Percentiles rank a stretch among this genome's conserved stretches.
Conservation (phyloP, 2,888 invertebrate genomes). For the Amorpha juglandis region DNA sequence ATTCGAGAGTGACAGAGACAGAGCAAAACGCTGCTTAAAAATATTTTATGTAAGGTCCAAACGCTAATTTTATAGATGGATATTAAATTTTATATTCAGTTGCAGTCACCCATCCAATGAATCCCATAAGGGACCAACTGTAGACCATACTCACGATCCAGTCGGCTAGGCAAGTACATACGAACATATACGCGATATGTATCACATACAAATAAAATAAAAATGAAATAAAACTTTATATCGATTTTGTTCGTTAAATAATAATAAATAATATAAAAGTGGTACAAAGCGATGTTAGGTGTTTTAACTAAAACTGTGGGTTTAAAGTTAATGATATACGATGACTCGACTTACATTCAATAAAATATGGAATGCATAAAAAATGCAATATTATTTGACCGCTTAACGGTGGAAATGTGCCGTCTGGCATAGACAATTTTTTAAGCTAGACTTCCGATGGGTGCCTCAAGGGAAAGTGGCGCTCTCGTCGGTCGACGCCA, state of each 20-base stretch:
- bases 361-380: conserved; percentile 27
- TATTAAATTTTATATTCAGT: too few species aligned
- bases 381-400: conserved; percentile 26
- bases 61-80: too few species aligned
- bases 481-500: too few species aligned
- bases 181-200: conserved; percentile 13
- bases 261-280: conserved; percentile 22
- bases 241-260: conserved; percentile 19
- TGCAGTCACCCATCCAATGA: conserved; percentile 6
- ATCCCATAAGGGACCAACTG: not conserved
- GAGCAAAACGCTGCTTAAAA: too few species aligned
- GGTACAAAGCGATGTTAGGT: not conserved
- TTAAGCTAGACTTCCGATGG: too few species aligned
- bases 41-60: too few species aligned
- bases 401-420: not conserved
- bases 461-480: too few species aligned
- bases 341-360: not conserved
- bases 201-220: conserved; percentile 19
- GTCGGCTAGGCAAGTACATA: conserved; percentile 21
- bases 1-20: too few species aligned
- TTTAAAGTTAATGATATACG: not conserved
- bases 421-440: not conserved
- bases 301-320: not conserved
- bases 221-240: conserved; percentile 16
- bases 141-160: not conserved